These are phyloP conservation scores for Habropoda laboriosa DNA, from an alignment of 1,140 invertebrate species.

Conservation along the genomic window DNA sequence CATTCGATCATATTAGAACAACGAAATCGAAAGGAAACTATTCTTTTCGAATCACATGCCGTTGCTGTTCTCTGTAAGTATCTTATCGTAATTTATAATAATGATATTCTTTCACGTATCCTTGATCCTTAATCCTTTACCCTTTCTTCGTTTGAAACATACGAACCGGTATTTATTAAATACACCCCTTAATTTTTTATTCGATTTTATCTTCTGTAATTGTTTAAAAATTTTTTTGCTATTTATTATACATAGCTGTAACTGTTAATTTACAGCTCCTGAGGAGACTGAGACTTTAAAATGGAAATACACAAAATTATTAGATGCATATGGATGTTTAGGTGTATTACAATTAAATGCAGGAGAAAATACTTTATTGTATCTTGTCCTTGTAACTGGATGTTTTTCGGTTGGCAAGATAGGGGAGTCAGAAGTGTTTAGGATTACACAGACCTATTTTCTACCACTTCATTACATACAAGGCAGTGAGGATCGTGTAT, in stretches of 20 bases:
- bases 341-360: conserved; percentile 94
- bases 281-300: conserved; percentile 94
- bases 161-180: not conserved
- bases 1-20: conserved; percentile 95
- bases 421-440: conserved; percentile 95
- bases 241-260: not conserved
- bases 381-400: conserved; percentile 95
- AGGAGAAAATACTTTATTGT: conserved; percentile 91
- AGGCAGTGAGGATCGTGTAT: conserved; percentile 90
- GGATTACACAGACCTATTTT: conserved; percentile 95
- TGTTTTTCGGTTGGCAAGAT: conserved; percentile 98
- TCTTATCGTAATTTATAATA: conserved; percentile 4
- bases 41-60: conserved; percentile 95
- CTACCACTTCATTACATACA: conserved; percentile 92
- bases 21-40: conserved; percentile 91
- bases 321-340: conserved; percentile 96
- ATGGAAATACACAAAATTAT: conserved; percentile 92
- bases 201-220: not conserved
- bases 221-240: not conserved
- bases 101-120: not conserved
- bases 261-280: conserved; percentile 81
- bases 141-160: not conserved
- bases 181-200: not conserved
- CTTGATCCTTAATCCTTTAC: not conserved
- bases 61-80: conserved; percentile 91